Conservation (phyloP, 2,113 vertebrate genomes). For the Datnioides undecimradiatus region DNA sequence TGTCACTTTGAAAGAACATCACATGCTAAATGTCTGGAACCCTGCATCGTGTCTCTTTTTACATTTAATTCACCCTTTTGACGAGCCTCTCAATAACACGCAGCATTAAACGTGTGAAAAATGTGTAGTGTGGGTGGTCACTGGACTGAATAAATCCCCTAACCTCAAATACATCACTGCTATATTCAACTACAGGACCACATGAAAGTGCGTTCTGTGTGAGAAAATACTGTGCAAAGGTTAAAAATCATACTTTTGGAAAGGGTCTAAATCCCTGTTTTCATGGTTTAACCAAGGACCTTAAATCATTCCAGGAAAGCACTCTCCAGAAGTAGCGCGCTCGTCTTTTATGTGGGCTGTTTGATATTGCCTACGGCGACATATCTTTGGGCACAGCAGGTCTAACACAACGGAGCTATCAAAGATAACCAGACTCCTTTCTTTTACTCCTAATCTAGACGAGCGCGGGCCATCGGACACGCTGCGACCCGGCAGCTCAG, state of each 20-base stretch:
- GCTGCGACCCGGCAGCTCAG: slow-evolving; percentile 2
- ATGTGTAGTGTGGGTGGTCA: slow-evolving; percentile 37
- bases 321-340: slow-evolving; percentile 1
- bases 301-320: slow-evolving; percentile 44
- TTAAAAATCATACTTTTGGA: slow-evolving; percentile 35
- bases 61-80: neutral
- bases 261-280: slow-evolving; percentile 20
- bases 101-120: neutral
- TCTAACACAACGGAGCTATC: slow-evolving; percentile 14
- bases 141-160: neutral
- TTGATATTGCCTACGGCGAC: slow-evolving; percentile 16
- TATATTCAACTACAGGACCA: slow-evolving; percentile 14
- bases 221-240: slow-evolving; percentile 36
- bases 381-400: slow-evolving; percentile 16
- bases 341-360: slow-evolving; percentile 28
- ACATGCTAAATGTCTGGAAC: slow-evolving; percentile 20
- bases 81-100: neutral
- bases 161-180: neutral
- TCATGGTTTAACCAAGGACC: slow-evolving; percentile 22
- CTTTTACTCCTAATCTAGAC: neutral
- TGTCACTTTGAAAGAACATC: slow-evolving; percentile 14
- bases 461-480: neutral
- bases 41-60: neutral
- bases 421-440: slow-evolving; percentile 11
- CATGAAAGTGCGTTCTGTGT: slow-evolving; percentile 43